Base-by-base conservation (phyloP, 2,888 invertebrate genomes). In the Cremastinae sp. region DNA sequence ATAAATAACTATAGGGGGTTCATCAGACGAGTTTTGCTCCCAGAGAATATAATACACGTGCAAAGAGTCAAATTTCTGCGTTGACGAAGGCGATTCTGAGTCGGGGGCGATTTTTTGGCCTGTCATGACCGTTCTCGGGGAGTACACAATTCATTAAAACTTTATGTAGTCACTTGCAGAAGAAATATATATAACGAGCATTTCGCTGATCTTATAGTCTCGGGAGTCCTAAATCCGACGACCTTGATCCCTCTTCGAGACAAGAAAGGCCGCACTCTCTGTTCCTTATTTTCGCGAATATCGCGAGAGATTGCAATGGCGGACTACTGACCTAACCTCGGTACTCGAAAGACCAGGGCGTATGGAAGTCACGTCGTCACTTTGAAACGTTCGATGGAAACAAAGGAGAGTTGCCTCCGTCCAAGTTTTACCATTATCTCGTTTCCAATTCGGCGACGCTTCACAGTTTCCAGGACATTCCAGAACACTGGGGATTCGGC, bases 301-400 rank as follows among this genome's bases (percentile, higher is more conserved):
- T 62, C 18, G 14, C n/a, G n/a, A n/a, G n/a, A 56, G 41, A 51
- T 59, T 45, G 12, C 34, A 49, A n/a, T n/a, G n/a, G n/a, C 8
- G 22, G 20, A 38, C 28, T 28, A 28, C n/a, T 53, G 12, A 20
- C 61, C 9, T 53, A 45, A 20, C 43, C 9, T 34, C 53, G 18
- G 36, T 54, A 10, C 20, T 49, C 41, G 18, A 58, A 64, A 38
- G 28, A 28, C 12, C 41, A 12, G 28, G 45, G n/a, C 41, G 14
- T 51, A 28, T 8, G 72, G 5, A 20, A 51, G 36, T 43, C 41
- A 43, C 28, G 43, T 43, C 36, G 28, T 68, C 22, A 56, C 41
- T 51, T 51, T 43, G 47, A 56, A 28, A 45, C 12, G 51, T 51
- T 65, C 51, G 34, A 41, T 22, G 28, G 20, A 49, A 41, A 72